phyloP scores from a whole-genome alignment of 2,888 invertebrate species.

The Aphodius sticticus region DNA sequence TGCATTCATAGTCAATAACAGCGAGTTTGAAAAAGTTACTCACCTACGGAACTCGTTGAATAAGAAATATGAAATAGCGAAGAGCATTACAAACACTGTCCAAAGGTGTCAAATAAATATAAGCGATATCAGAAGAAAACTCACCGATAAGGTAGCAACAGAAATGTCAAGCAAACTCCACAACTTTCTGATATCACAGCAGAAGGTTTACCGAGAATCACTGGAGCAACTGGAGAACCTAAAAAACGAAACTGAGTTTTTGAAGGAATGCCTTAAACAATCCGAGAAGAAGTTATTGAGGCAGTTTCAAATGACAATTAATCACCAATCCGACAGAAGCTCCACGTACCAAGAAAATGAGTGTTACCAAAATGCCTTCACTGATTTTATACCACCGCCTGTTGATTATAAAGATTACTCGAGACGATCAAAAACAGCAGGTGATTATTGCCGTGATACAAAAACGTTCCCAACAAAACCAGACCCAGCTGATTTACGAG shows the following conservation, averaged over 20 bases:
- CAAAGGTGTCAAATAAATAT: slow-evolving; percentile 53
- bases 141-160: slow-evolving; percentile 37
- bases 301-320: slow-evolving; percentile 36
- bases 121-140: slow-evolving; percentile 45
- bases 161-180: slow-evolving; percentile 41
- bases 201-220: slow-evolving; percentile 50
- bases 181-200: slow-evolving; percentile 49
- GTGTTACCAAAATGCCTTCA: not conserved
- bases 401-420: not conserved
- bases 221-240: slow-evolving; percentile 48
- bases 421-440: not conserved
- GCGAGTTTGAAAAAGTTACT: not conserved
- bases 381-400: not conserved
- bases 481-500: not conserved
- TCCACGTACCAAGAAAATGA: not conserved
- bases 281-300: slow-evolving; percentile 46
- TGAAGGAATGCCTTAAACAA: slow-evolving; percentile 50
- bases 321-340: not conserved
- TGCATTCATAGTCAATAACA: slow-evolving; percentile 13
- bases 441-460: not conserved
- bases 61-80: slow-evolving; percentile 49
- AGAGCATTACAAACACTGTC: slow-evolving; percentile 47
- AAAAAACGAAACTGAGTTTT: slow-evolving; percentile 51
- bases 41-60: slow-evolving; percentile 34
- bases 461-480: not conserved